Percentiles rank a stretch among this genome's conserved stretches.
phyloP scores from a whole-genome alignment of 2,888 invertebrate species.

The Tetrapedia diversipes region DNA sequence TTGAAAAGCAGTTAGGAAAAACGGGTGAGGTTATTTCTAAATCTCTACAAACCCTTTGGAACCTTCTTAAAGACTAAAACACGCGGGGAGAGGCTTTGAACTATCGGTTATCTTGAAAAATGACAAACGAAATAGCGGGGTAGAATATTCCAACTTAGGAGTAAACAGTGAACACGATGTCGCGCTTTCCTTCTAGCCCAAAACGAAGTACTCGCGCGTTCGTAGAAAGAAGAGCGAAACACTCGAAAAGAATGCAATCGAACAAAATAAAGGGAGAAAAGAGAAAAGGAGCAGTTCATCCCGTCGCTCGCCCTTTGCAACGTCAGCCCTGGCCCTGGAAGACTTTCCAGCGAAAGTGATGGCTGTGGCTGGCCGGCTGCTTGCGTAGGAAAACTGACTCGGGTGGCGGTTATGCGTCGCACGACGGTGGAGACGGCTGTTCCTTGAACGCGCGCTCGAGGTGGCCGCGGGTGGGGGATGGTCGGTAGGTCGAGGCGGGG shows the following conservation, averaged over 20 bases:
- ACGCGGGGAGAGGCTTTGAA: no score
- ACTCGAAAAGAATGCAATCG: not conserved
- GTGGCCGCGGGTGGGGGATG: conserved; percentile 30
- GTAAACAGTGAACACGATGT: no score
- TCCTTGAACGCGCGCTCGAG: conserved; percentile 47
- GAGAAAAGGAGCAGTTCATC: conserved; percentile 37
- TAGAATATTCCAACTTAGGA: no score
- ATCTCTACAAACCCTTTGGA: no score
- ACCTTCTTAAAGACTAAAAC: no score
- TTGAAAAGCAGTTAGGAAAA: no score
- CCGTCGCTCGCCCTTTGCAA: conserved; percentile 64
- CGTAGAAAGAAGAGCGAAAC: no score
- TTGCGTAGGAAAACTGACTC: conserved; percentile 67
- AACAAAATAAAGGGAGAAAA: not conserved
- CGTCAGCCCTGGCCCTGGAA: conserved; percentile 70
- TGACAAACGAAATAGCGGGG: no score
- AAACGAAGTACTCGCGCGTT: no score
- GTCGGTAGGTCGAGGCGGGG: conserved; percentile 34
- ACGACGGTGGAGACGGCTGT: conserved; percentile 46
- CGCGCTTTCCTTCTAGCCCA: no score
- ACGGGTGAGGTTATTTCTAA: no score
- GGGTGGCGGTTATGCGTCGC: conserved; percentile 51
- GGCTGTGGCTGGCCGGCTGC: conserved; percentile 70
- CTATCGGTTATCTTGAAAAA: no score
- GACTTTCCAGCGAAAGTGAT: conserved; percentile 77